phyloP scores from a whole-genome alignment of 2,797 vertebrate genomes.

The Crax fasciolata region DNA sequence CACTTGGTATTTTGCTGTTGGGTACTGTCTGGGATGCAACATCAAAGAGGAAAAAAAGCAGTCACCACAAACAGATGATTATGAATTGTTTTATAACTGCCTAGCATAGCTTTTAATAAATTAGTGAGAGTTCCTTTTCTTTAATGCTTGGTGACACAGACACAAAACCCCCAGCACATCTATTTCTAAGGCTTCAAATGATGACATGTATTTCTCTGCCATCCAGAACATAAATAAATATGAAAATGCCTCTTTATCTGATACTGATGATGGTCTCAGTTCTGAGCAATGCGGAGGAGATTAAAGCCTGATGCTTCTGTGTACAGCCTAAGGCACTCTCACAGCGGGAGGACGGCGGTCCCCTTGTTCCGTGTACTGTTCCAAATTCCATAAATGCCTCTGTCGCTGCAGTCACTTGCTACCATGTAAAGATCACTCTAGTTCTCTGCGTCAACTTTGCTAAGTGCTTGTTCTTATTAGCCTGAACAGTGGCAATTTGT shows the following conservation, averaged over 20 bases:
- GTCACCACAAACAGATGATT: slow-evolving; percentile 3
- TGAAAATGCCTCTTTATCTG: slow-evolving; percentile 59
- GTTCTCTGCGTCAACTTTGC: slow-evolving; percentile 49
- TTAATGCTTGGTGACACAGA: slow-evolving; percentile 28
- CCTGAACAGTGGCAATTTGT: slow-evolving; percentile 63
- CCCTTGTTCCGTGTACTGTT: slow-evolving; percentile 62
- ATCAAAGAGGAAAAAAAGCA: slow-evolving; percentile 40
- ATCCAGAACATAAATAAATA: slow-evolving; percentile 56
- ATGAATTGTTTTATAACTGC: slow-evolving; percentile 18
- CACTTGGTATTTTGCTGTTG: background rate
- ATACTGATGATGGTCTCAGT: slow-evolving; percentile 39
- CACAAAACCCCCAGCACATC: background rate
- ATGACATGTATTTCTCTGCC: slow-evolving; percentile 17
- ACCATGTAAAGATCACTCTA: slow-evolving; percentile 54
- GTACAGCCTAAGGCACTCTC: slow-evolving; percentile 73
- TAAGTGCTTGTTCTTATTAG: slow-evolving; percentile 73
- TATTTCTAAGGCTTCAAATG: slow-evolving; percentile 41
- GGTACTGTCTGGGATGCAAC: background rate
- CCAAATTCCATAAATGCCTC: slow-evolving; percentile 48
- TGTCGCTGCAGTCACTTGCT: slow-evolving; percentile 57
- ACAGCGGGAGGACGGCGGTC: slow-evolving; percentile 2
- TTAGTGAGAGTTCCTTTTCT: slow-evolving; percentile 24
- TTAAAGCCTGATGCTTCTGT: slow-evolving; percentile 63
- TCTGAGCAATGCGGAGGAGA: slow-evolving; percentile 49
- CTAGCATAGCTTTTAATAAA: slow-evolving; percentile 35